Conservation (phyloP, 2,113 vertebrate species). For the Eretmochelys imbricata region DNA sequence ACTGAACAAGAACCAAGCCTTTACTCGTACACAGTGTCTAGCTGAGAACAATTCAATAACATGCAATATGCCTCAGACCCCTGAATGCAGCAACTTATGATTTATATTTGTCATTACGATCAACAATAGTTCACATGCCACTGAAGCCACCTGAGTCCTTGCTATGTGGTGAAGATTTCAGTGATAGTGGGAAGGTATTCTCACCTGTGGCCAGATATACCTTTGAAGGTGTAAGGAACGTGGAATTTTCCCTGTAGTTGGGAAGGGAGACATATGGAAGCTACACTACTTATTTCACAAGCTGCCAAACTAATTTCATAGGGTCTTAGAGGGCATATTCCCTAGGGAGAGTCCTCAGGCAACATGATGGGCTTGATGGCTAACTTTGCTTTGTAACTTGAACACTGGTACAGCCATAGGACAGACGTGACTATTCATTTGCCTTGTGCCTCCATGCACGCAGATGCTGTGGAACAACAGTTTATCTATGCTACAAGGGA, state of each 20-base stretch:
- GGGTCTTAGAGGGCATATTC: slow-evolving; percentile 12
- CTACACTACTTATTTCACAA: slow-evolving; percentile 52
- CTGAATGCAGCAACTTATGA: not conserved
- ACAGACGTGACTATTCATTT: not conserved
- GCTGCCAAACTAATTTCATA: slow-evolving; percentile 59
- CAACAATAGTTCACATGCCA: accelerated
- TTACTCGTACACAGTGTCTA: accelerated
- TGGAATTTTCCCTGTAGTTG: not conserved
- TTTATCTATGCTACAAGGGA: not conserved
- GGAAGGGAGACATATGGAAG: slow-evolving; percentile 61
- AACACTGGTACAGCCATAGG: not conserved
- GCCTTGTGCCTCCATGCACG: not conserved
- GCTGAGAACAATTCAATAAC: accelerated
- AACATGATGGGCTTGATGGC: slow-evolving; percentile 42
- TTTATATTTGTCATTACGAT: accelerated
- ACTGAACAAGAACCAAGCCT: not conserved
- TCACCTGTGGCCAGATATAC: not conserved
- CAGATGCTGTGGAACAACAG: accelerated
- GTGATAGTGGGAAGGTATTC: not conserved
- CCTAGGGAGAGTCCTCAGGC: slow-evolving; percentile 47
- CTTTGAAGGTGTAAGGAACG: not conserved
- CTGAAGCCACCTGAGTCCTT: not conserved
- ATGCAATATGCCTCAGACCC: accelerated
- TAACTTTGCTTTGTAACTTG: slow-evolving; percentile 23
- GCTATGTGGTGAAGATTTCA: not conserved